A percentile compares a stretch with the other conserved stretches of the same genome.
Conservation (phyloP, 2,113 vertebrate genomes). For the Lepus europaeus region DNA sequence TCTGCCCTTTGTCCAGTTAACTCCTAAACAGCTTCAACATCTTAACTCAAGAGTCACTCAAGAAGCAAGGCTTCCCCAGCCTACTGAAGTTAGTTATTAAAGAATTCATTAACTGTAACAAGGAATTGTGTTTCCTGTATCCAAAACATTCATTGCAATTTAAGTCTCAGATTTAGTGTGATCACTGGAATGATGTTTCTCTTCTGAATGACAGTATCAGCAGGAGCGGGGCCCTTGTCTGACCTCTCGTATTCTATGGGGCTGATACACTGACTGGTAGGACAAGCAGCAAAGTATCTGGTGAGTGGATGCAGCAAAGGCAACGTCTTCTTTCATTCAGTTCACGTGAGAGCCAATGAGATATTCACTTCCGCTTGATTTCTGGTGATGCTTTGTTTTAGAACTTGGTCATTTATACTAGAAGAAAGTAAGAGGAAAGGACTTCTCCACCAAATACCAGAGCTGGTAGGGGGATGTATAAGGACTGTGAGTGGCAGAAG, state of each 20-base stretch:
- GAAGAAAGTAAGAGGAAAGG: not conserved
- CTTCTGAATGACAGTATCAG: not conserved
- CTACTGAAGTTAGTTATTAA: not conserved
- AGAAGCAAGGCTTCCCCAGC: not conserved
- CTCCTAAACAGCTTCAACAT: not conserved
- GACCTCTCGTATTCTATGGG: not conserved
- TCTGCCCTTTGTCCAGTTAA: not conserved
- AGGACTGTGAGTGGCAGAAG: not conserved
- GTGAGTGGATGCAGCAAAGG: not conserved
- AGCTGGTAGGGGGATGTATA: not conserved
- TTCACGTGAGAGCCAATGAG: not conserved
- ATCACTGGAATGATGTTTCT: not conserved
- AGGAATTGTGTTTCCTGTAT: not conserved
- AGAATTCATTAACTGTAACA: not conserved
- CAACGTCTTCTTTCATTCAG: not conserved
- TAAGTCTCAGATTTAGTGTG: not conserved
- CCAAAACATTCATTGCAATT: not conserved
- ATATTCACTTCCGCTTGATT: not conserved
- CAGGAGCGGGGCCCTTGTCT: not conserved
- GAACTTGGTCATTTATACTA: not conserved
- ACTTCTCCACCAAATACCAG: not conserved
- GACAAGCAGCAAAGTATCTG: not conserved
- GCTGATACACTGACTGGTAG: not conserved
- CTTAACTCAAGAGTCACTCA: not conserved
- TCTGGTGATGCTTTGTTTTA: not conserved